Conservation (phyloP, 1,140 invertebrate genomes). For the Aphelinus atriplicis region DNA sequence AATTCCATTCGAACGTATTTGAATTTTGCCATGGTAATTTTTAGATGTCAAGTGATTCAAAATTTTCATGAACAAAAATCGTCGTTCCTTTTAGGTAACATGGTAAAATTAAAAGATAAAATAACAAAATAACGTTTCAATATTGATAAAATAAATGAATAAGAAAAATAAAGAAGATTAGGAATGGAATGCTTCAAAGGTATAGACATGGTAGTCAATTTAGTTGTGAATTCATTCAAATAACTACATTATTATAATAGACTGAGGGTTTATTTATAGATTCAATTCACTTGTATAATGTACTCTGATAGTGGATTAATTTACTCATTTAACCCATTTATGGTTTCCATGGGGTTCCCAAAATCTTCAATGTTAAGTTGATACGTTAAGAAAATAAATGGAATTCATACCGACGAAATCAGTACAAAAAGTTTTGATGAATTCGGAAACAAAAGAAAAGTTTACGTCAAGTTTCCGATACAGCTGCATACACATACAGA, state of each 20-base stretch:
- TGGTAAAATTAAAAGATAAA: no score
- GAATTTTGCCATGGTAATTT: no score
- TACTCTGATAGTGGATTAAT: constrained; percentile 26
- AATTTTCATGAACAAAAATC: no score
- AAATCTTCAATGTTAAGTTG: constrained; percentile 12
- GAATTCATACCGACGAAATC: constrained; percentile 25
- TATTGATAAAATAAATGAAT: no score
- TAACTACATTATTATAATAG: constrained; percentile 28
- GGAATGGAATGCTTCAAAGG: no score
- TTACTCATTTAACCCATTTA: constrained; percentile 25
- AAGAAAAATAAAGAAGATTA: no score
- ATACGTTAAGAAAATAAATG: constrained; percentile 11
- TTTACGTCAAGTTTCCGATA: constrained; percentile 20
- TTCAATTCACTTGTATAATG: constrained; percentile 34
- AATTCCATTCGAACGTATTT: no score
- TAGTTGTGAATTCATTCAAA: constrained; percentile 25
- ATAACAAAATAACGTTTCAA: no score
- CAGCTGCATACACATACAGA: constrained; percentile 16
- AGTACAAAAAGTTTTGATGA: neutral
- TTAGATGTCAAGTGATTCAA: no score
- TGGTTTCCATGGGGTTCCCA: constrained; percentile 26
- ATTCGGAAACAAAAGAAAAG: constrained; percentile 1
- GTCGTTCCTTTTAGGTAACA: no score
- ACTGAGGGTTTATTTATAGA: constrained; percentile 36
- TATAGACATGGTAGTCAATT: no score